Conservation (phyloP, 2,113 vertebrate species). For the Tautogolabrus adspersus region DNA sequence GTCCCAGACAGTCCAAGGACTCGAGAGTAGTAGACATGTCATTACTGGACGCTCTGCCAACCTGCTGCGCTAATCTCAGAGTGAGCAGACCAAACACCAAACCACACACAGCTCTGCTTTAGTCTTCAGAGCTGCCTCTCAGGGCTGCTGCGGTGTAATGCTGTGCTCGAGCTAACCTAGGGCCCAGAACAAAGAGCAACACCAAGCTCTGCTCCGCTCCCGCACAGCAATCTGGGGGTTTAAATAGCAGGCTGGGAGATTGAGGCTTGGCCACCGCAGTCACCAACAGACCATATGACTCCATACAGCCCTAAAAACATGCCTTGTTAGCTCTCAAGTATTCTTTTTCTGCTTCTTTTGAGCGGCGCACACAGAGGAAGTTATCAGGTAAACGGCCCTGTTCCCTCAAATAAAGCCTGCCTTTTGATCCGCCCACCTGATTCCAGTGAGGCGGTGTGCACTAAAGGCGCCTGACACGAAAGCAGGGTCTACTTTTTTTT, state of each 20-base stretch:
- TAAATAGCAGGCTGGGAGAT: constrained; percentile 74
- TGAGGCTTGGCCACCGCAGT: constrained; percentile 53
- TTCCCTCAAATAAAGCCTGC: constrained; percentile 64
- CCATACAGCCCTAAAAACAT: constrained; percentile 42
- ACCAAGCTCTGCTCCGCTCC: constrained; percentile 52
- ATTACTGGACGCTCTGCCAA: constrained; percentile 79
- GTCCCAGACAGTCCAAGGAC: constrained; percentile 80
- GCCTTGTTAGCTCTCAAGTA: constrained; percentile 32
- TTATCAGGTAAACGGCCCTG: constrained; percentile 71
- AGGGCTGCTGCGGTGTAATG: constrained; percentile 53
- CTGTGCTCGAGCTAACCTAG: constrained; percentile 66
- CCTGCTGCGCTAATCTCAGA: constrained; percentile 77
- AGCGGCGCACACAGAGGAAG: constrained; percentile 49
- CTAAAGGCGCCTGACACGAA: constrained; percentile 62
- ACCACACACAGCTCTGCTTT: constrained; percentile 76
- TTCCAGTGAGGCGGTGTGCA: constrained; percentile 42
- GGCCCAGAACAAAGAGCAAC: constrained; percentile 69
- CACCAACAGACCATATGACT: constrained; percentile 56
- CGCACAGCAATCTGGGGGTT: constrained; percentile 66
- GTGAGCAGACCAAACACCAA: constrained; percentile 78
- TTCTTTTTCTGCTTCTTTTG: constrained; percentile 40
- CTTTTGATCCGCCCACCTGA: constrained; percentile 74
- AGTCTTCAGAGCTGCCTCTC: constrained; percentile 63
- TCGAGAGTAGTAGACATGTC: constrained; percentile 72
- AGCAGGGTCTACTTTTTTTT: constrained; percentile 36